phyloP scores from a whole-genome alignment of 2,797 vertebrate genomes.

The Graptemys geographica region DNA sequence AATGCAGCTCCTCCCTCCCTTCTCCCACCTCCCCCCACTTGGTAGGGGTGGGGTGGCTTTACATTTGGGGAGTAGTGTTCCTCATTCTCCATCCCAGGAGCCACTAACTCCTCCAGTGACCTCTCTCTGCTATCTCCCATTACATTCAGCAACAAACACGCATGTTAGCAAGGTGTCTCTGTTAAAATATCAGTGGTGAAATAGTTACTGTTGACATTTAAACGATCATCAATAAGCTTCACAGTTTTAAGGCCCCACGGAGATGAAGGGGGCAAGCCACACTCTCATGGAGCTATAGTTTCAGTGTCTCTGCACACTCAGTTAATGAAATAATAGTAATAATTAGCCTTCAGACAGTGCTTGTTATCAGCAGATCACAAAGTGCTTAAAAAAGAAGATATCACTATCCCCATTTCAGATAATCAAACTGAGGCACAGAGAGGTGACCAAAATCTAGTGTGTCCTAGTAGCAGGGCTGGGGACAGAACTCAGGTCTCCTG shows the following conservation, averaged over 20 bases:
- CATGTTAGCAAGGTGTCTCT: not conserved
- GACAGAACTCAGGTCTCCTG: not conserved
- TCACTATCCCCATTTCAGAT: not conserved
- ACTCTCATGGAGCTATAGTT: not conserved
- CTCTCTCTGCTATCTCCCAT: not conserved
- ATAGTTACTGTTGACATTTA: slow-evolving; percentile 37
- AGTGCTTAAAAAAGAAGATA: not conserved
- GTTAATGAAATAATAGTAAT: not conserved
- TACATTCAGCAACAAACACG: slow-evolving; percentile 3
- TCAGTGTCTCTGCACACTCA: not conserved
- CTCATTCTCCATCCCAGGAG: not conserved
- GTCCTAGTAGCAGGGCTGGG: not conserved
- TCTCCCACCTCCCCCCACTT: not conserved
- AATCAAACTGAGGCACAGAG: not conserved
- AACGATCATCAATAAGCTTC: slow-evolving; percentile 33
- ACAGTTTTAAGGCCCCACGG: slow-evolving; percentile 30
- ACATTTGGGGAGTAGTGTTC: not conserved
- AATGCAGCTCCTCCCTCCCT: not conserved
- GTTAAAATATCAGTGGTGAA: not conserved
- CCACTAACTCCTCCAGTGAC: not conserved
- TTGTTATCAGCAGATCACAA: not conserved
- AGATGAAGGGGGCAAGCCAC: not conserved
- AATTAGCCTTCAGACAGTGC: not conserved
- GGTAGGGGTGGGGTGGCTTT: not conserved
- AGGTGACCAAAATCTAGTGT: not conserved